A percentile compares a stretch with the other conserved stretches of the same genome.
Evolutionary conservation across 2,113 vertebrate genomes (phyloP).

Genomic region (Gymnocephalus cernua): DNA sequence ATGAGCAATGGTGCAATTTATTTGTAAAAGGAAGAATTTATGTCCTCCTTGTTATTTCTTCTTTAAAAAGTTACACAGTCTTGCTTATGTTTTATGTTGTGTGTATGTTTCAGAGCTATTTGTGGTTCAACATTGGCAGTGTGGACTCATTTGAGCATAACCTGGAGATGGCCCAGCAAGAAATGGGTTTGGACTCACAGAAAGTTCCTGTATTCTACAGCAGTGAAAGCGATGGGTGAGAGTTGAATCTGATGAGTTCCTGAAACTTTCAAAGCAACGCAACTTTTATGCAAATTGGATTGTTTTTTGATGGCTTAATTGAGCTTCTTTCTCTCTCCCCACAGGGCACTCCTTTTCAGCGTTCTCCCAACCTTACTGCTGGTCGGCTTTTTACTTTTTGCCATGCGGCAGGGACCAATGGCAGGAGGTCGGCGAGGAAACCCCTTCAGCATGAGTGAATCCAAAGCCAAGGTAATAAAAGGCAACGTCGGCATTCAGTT

Average conservation of each 20-base stretch:
- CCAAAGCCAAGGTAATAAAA: conserved; percentile 93
- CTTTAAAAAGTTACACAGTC: not conserved
- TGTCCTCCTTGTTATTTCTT: not conserved
- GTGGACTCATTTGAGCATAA: conserved; percentile 97
- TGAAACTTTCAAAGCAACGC: not conserved
- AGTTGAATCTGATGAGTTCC: not conserved
- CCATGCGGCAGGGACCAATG: conserved; percentile 86
- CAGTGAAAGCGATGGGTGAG: conserved; percentile 93
- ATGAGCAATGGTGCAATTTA: not conserved
- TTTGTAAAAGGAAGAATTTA: not conserved
- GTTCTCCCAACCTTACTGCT: conserved; percentile 91
- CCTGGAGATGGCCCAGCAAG: conserved; percentile 91
- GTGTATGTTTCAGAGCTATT: conserved; percentile 83
- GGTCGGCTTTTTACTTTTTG: conserved; percentile 90
- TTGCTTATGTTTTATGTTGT: not conserved
- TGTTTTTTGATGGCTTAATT: not conserved
- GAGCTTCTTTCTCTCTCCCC: not conserved
- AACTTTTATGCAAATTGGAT: not conserved
- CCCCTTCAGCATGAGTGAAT: conserved; percentile 93
- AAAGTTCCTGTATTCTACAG: conserved; percentile 92
- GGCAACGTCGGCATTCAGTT: conserved; percentile 92
- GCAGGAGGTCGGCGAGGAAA: conserved; percentile 89
- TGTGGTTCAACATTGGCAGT: conserved; percentile 99
- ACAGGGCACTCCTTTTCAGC: conserved; percentile 89
- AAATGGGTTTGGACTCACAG: conserved; percentile 84